Base-by-base conservation (phyloP, 1,140 invertebrate species). In the Danaus plexippus region DNA sequence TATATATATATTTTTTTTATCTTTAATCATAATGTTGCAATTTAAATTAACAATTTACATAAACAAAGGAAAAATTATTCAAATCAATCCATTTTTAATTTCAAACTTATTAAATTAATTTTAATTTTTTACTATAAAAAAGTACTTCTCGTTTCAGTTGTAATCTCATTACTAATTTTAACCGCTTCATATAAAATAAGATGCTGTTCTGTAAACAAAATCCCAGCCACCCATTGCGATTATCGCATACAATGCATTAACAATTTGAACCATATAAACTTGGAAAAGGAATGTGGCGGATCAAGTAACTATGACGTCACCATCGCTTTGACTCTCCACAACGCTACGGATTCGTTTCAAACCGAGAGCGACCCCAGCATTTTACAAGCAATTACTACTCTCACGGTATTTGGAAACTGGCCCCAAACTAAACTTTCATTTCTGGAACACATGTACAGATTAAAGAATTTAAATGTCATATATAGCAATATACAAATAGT, bases 231-330 rank as follows among this genome's bases (percentile, higher is more conserved):
- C 9, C 47, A 66, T 42, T 85, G 82, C 54, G 52, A 59, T 11
- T 83, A 69, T 59, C 50, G 54, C 7, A 60, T 81, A 41, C 54
- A 77, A 47, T 86, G 83, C 52, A 55, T 8, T 9, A 63, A 68
- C 9, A 61, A 56, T 13, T 67, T 84, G 11, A 61, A 54, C 7
- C 65, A 61, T 1, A 52, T 75, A 9, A 58, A 41, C 2, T 65
- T 84, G 2, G 66, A 64, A 1, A 42, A 50, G 1, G 54, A 74
- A 1, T 84, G 83, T 44, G 63, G 63, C 22, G 72, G 69, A 8
- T 70, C 78, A 9, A 63, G 68, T 43, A 84, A 86, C 51, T 61
- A 64, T 15, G 74, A 74, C 6, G 73, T 76, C 18, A 66, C 52
- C 5, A 61, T 84, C 9, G 66, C 81, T 13, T 47, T 86, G 6